Base-by-base conservation (phyloP, 2,797 vertebrate genomes). In the Epinephelus awoara region DNA sequence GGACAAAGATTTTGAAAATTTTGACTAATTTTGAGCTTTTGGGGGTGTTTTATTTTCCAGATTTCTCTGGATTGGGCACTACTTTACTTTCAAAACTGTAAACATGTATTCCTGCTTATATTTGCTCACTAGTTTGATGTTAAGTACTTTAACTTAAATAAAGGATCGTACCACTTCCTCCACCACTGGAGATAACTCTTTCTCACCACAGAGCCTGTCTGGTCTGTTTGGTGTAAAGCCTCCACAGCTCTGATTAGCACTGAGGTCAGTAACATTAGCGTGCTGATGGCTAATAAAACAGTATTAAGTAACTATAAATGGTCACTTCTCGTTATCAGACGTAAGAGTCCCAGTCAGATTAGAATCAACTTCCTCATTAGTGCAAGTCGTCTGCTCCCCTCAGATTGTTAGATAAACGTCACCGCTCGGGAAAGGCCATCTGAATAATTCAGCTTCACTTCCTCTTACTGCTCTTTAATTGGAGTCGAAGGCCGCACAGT, bases 401-500 rank as follows among this genome's bases (percentile, higher is more conserved):
- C 46, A 75, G 34, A 56, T 14, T 29, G 34, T 67, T 29, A 59
- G 52, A 81, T 70, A 69, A 85, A 61, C n/a, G 11, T 42, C 5
- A 9, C 17, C 4, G 50, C 18, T 23, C 25, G 19, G 21, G 38
- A 42, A 2, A 49, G 59, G 40, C 7, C 38, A 17, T 0, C 46
- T 40, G 23, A 49, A 40, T 57, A 23, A 34, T 49, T 61, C 40
- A 8, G 8, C 51, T 67, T 77, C 62, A 55, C 34, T 59, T 47
- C 0, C 61, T 51, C 78, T 68, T 42, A 68, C 15, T 64, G 66
- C 73, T 77, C 68, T 66, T 85, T 82, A 69, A 84, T 80, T 72
- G 56, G 49, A 85, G 89, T 88, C 75, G 54, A 89, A 88, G 85
- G 84, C 65, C 44, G 0, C 0, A 21, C 18, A 74, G 66, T 68